Evolutionary conservation across 2,113 vertebrate species (phyloP).

Genomic region (Semicossyphus pulcher): DNA sequence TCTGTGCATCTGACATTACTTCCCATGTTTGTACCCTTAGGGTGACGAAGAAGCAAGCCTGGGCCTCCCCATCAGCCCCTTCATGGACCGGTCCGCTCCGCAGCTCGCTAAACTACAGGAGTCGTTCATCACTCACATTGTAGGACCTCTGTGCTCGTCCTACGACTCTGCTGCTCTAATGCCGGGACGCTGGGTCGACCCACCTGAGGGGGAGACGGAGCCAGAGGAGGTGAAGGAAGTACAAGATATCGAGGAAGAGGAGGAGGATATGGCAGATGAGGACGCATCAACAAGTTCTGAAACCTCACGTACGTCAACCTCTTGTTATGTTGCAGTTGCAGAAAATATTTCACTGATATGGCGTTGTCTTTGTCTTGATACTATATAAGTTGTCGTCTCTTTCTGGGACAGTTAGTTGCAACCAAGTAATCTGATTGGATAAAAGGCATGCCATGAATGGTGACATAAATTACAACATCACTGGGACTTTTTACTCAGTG

Average conservation of each 20-base stretch:
- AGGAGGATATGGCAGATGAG: slow-evolving; percentile 78
- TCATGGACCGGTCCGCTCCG: slow-evolving; percentile 95
- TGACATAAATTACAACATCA: too few relatives aligned
- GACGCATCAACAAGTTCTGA: slow-evolving; percentile 85
- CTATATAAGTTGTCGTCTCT: too few relatives aligned
- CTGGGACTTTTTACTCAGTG: too few relatives aligned
- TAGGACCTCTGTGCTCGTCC: slow-evolving; percentile 93
- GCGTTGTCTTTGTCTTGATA: too few relatives aligned
- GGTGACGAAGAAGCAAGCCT: slow-evolving; percentile 94
- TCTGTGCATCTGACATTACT: slow-evolving; percentile 1
- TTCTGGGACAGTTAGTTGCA: too few relatives aligned
- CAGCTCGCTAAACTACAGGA: slow-evolving; percentile 96
- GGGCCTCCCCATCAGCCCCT: slow-evolving; percentile 95
- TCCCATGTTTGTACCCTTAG: slow-evolving; percentile 68
- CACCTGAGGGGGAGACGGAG: slow-evolving; percentile 79
- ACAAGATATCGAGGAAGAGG: slow-evolving; percentile 69
- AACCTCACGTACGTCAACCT: slow-evolving; percentile 72
- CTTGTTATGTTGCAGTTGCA: background rate
- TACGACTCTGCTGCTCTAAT: slow-evolving; percentile 93
- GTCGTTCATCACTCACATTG: slow-evolving; percentile 97
- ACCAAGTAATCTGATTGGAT: too few relatives aligned
- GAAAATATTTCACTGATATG: too few relatives aligned
- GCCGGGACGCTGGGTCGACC: slow-evolving; percentile 92
- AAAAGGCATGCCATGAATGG: too few relatives aligned
- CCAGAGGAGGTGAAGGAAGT: slow-evolving; percentile 38